Evolutionary conservation across 2,113 vertebrate genomes (phyloP), one percentile per base, ranked within the genome.

Genomic region (Shinisaurus crocodilurus): DNA sequence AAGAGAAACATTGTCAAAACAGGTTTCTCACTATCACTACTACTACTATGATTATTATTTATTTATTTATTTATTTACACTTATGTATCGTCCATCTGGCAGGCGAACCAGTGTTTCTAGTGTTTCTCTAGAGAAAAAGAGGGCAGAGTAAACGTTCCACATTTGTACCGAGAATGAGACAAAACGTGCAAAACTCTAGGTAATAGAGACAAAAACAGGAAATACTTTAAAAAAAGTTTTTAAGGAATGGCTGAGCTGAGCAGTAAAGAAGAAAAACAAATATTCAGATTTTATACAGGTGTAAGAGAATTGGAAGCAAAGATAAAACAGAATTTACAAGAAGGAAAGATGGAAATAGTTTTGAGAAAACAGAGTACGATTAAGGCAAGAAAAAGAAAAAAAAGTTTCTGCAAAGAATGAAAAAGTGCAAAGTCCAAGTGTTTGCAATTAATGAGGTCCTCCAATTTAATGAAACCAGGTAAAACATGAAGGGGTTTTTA

Each of bases 1-100:
- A 74, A 87, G 90, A 88, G 27, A 50, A 88, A 83, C 1, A 0
- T 88, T 92, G 89, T 91, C 92, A 85, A 82, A 93, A 85, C 91
- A 29, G 18, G 3, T 50, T 54, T 91, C 9, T 2, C 67, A 29
- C n/a, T n/a, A n/a, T n/a, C n/a, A n/a, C n/a, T n/a, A n/a, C n/a
- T n/a, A n/a, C n/a, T n/a, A n/a, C n/a, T n/a, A n/a, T n/a, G n/a
- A n/a, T n/a, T n/a, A n/a, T n/a, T n/a, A n/a, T n/a, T n/a, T n/a
- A n/a, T n/a, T n/a, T n/a, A n/a, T n/a, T n/a, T n/a, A n/a, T n/a
- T n/a, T n/a, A n/a, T n/a, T n/a, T n/a, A n/a, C n/a, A n/a, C n/a
- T n/a, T n/a, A n/a, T n/a, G n/a, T n/a, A n/a, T n/a, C n/a, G n/a
- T n/a, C n/a, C n/a, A n/a, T n/a, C n/a, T n/a, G n/a, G n/a, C n/a